Base-by-base conservation (phyloP, 1,140 invertebrate genomes). In the Thaumetopoea pityocampa region DNA sequence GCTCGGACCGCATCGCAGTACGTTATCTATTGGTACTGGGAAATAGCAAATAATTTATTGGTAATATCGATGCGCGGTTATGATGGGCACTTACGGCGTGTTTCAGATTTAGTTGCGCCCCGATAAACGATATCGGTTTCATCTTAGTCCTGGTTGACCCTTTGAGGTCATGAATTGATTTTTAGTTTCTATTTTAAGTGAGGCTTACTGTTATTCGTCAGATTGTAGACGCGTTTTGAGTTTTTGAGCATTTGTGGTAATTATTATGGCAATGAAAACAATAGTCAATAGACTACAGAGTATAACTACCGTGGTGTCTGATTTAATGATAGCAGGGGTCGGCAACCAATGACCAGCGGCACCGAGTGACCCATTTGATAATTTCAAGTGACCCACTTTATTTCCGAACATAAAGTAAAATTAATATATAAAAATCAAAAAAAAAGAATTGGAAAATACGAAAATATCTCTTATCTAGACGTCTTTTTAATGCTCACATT, bases 11-110 rank as follows among this genome's bases (percentile, higher is more conserved):
- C 56, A 55, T 60, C 45, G 47, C 50, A 57, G 54, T 43, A 61
- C 53, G 55, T 60, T 71, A 71, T 76, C 62, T 70, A 57, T 67
- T 61, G 51, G 57, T 55, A 56, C 51, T 49, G 59, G 53, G 54
- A 67, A 72, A 67, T 53, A 54, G 56, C 59, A 52, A 60, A 57
- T 59, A 64, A 78, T 81, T 76, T 81, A 81, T 78, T 70, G 73
- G 72, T 67, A 67, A 73, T 63, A 78, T 78, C 64, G 59, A 59
- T 66, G 52, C 42, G 27, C 52, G 55, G 55, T 62, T 51, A n/a
- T 70, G 70, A 82, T 74, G 63, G 59, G 46, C 51, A 49, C 55
- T 66, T 65, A 64, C 51, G 30, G 49, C 42, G 29, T 44, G 56
- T 63, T 61, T 59, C 54, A 32, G 53, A 45, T 5, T 36, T 20